Percentiles rank a stretch among this genome's conserved stretches.
Conservation (phyloP, 2,797 vertebrate species). For the Molossus alvarezi region DNA sequence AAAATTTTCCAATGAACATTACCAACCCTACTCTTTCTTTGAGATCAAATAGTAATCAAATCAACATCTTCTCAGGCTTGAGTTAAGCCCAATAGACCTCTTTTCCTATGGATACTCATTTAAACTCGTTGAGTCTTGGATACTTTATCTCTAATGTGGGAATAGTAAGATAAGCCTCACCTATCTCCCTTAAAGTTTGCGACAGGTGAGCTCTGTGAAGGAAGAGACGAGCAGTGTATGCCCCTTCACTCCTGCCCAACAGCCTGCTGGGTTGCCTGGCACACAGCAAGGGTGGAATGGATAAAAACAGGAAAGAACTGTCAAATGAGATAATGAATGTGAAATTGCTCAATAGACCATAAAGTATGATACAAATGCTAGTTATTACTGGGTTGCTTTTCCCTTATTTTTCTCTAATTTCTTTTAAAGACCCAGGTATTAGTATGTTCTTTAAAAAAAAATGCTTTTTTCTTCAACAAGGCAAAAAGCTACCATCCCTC, state of each 20-base stretch:
- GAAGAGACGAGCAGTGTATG: background rate
- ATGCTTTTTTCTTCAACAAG: slow-evolving; percentile 37
- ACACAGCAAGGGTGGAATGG: background rate
- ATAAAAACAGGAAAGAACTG: background rate
- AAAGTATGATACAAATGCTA: background rate
- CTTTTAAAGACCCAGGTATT: background rate
- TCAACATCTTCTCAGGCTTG: background rate
- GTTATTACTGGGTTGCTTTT: background rate
- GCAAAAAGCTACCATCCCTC: background rate
- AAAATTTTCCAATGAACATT: background rate
- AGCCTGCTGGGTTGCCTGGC: background rate
- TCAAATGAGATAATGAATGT: background rate
- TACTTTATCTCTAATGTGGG: background rate
- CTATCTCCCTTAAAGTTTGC: background rate
- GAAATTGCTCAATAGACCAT: background rate
- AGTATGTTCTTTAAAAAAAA: slow-evolving; percentile 17
- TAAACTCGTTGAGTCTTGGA: background rate
- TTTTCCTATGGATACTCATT: background rate
- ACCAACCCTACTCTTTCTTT: background rate
- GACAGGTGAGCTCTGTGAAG: background rate
- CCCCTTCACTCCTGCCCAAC: fast-evolving
- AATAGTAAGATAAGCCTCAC: background rate
- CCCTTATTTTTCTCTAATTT: background rate
- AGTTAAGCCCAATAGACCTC: background rate
- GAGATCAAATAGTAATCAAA: slow-evolving; percentile 11